These are phyloP conservation scores for Drosophila quinaria DNA, from an alignment of 2,888 invertebrate species.

Conservation along the genomic window DNA sequence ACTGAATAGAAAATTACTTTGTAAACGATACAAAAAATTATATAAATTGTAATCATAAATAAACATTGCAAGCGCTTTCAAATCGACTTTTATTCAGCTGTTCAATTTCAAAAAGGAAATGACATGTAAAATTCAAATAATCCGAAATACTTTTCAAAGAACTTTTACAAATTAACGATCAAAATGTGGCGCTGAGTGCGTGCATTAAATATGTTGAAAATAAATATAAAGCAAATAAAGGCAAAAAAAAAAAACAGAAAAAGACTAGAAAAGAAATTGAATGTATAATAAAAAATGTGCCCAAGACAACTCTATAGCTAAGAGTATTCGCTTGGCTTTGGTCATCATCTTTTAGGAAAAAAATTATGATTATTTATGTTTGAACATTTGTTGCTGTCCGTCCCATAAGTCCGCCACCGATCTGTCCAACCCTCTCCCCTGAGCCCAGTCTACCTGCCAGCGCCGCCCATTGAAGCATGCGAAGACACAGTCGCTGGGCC, in stretches of 20 bases:
- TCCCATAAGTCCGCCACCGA: slow-evolving; percentile 19
- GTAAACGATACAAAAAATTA: not conserved
- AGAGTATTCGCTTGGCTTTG: slow-evolving; percentile 21
- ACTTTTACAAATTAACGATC: slow-evolving; percentile 67
- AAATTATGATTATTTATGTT: slow-evolving; percentile 73
- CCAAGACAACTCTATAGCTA: slow-evolving; percentile 63
- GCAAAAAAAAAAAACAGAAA: slow-evolving; percentile 19
- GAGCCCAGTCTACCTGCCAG: slow-evolving; percentile 57
- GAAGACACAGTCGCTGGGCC: slow-evolving; percentile 36
- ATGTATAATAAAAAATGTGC: slow-evolving; percentile 62
- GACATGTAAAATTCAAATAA: slow-evolving; percentile 67
- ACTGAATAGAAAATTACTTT: not conserved
- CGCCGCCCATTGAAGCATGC: slow-evolving; percentile 72
- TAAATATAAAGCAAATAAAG: slow-evolving; percentile 16
- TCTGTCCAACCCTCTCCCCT: slow-evolving; percentile 1
- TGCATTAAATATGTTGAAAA: slow-evolving; percentile 49
- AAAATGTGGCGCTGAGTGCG: slow-evolving; percentile 66
- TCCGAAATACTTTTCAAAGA: slow-evolving; percentile 53
- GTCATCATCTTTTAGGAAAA: slow-evolving; percentile 23
- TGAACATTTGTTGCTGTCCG: slow-evolving; percentile 78
- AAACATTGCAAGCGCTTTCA: not conserved
- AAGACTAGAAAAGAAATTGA: slow-evolving; percentile 47
- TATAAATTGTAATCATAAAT: not conserved
- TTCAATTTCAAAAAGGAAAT: slow-evolving; percentile 52
- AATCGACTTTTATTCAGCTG: slow-evolving; percentile 50